phyloP scores from a whole-genome alignment of 2,888 invertebrate genomes.

The Leucophenga maculata region DNA sequence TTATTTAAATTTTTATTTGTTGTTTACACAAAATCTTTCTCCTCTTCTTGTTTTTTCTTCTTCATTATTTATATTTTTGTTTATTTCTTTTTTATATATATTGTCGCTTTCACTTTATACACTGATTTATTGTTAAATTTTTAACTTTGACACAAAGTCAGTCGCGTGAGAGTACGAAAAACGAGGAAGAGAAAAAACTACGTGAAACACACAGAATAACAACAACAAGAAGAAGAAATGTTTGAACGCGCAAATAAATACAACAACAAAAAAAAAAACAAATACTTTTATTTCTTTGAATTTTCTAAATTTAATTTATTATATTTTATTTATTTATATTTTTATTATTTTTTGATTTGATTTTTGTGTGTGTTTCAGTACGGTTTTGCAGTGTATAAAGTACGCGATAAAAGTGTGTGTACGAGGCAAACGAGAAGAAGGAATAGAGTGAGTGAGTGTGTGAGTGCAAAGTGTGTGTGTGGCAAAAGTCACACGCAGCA shows the following conservation, averaged over 20 bases:
- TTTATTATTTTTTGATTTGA: neutral
- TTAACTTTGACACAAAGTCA: neutral
- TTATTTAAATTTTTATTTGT: too few species aligned
- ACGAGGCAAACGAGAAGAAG: constrained; percentile 21
- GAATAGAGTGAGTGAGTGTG: constrained; percentile 24
- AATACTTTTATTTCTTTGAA: neutral
- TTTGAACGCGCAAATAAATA: neutral
- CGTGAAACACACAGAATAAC: neutral
- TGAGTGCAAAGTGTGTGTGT: constrained; percentile 9
- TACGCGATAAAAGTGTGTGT: constrained; percentile 12
- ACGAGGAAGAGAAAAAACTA: neutral
- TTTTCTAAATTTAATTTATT: neutral
- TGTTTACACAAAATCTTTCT: too few species aligned
- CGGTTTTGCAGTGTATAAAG: constrained; percentile 3
- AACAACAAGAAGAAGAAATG: neutral
- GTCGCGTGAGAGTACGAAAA: neutral
- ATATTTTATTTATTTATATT: constrained; percentile 2
- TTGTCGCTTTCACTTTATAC: neutral
- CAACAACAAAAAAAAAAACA: neutral
- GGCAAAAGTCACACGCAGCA: constrained; percentile 36
- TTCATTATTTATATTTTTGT: neutral
- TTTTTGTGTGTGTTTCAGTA: neutral
- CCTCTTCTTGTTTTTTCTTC: too few species aligned
- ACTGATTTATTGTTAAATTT: neutral
- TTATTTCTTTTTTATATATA: constrained; percentile 4